Percentiles rank a stretch among this genome's conserved stretches.
phyloP scores from a whole-genome alignment of 92 coral and sea anemone species.

The Parazoanthus darwini region DNA sequence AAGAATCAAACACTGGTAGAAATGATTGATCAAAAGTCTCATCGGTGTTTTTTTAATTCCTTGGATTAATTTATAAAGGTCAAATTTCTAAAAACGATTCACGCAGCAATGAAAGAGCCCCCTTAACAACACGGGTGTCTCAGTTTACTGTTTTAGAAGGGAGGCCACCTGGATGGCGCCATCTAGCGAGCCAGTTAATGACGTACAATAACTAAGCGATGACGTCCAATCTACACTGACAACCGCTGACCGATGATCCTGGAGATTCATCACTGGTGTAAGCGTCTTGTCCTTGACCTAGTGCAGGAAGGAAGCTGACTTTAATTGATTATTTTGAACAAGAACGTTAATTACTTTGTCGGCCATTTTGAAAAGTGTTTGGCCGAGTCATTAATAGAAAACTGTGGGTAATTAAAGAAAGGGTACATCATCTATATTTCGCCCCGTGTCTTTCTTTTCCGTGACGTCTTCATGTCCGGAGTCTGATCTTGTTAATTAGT shows the following conservation, averaged over 20 bases:
- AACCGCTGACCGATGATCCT: slow-evolving; percentile 83
- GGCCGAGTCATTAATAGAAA: too few species aligned
- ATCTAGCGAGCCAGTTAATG: slow-evolving; percentile 87
- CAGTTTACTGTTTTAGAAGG: slow-evolving; percentile 68
- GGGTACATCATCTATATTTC: background rate
- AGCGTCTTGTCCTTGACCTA: slow-evolving; percentile 68
- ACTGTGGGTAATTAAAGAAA: too few species aligned
- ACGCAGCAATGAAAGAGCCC: background rate
- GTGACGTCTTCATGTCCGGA: background rate
- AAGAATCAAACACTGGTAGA: too few species aligned
- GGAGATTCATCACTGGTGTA: slow-evolving; percentile 74
- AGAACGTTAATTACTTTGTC: background rate
- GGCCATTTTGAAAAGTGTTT: too few species aligned
- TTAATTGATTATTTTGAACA: background rate
- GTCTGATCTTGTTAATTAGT: background rate
- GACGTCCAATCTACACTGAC: slow-evolving; percentile 98
- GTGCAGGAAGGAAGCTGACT: background rate
- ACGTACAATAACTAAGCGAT: slow-evolving; percentile 79
- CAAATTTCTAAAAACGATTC: background rate
- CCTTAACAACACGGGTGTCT: background rate
- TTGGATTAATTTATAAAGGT: too few species aligned
- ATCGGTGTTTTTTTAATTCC: too few species aligned
- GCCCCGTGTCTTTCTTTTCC: background rate
- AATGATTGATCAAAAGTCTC: too few species aligned
- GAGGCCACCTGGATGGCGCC: slow-evolving; percentile 91